Evolutionary conservation across 2,888 invertebrate genomes (phyloP).

Genomic region (Cremastinae sp.): DNA sequence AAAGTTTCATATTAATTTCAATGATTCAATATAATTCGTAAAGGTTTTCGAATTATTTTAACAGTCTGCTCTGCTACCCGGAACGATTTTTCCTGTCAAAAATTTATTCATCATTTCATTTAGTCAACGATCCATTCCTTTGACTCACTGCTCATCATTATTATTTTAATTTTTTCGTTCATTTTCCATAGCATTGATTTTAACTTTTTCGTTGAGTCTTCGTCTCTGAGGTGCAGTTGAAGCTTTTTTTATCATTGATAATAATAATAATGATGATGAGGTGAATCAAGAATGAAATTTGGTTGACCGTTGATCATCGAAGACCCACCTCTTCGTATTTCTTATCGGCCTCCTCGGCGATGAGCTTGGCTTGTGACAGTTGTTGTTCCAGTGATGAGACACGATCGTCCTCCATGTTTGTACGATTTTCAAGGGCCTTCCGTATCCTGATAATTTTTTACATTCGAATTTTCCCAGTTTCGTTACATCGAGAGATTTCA

Average conservation of each 20-base stretch:
- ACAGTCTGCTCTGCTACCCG: conserved; percentile 1
- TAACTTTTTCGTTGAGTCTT: too few relatives aligned
- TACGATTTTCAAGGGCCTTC: conserved; percentile 99
- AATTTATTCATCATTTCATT: too few relatives aligned
- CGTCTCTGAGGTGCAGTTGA: too few relatives aligned
- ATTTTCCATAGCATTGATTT: too few relatives aligned
- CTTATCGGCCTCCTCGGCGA: conserved; percentile 99
- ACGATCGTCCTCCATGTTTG: conserved; percentile 99
- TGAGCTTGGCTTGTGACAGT: conserved; percentile 98
- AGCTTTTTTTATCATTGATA: too few relatives aligned
- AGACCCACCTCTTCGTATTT: conserved; percentile 99
- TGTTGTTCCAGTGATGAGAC: conserved; percentile 98
- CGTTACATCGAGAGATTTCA: conserved; percentile 47
- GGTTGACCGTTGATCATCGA: not conserved
- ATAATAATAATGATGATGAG: not conserved
- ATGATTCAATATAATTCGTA: too few relatives aligned
- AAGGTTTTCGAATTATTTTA: conserved; percentile 11
- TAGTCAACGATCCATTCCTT: not conserved
- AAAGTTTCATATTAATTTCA: conserved; percentile 59
- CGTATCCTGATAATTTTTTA: conserved; percentile 88
- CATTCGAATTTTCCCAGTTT: conserved; percentile 40
- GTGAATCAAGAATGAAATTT: not conserved
- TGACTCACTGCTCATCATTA: conserved; percentile 22
- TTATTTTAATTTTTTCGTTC: too few relatives aligned
- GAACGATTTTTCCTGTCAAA: too few relatives aligned